Conservation (phyloP, 2,888 invertebrate genomes). For the Griposia aprilina region DNA sequence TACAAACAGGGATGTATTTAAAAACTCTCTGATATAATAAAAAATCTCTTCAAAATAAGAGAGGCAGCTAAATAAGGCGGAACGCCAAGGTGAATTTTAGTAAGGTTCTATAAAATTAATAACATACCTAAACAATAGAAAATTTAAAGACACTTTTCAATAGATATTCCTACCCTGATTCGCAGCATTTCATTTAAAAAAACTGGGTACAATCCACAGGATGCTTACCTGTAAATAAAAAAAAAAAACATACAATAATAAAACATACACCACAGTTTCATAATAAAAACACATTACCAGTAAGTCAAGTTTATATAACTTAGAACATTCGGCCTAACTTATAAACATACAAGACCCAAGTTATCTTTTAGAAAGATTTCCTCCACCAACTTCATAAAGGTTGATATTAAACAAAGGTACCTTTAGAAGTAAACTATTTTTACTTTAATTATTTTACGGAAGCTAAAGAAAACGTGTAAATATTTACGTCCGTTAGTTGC, state of each 20-base stretch:
- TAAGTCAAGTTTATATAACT: conserved; percentile 45
- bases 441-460: conserved; percentile 77
- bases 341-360: not conserved
- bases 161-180: not conserved
- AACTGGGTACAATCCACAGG: not conserved
- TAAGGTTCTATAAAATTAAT: too few relatives aligned
- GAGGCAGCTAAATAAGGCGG: not conserved
- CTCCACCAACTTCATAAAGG: conserved; percentile 56
- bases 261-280: conserved; percentile 11
- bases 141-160: too few relatives aligned
- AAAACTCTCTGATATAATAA: not conserved
- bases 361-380: conserved; percentile 38
- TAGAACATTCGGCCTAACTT: conserved; percentile 11
- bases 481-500: conserved; percentile 79
- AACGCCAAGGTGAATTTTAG: too few relatives aligned
- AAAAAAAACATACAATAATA: not conserved
- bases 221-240: conserved; percentile 39
- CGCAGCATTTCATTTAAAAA: not conserved
- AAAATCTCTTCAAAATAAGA: not conserved
- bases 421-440: conserved; percentile 72
- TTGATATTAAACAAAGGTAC: conserved; percentile 54
- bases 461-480: conserved; percentile 82
- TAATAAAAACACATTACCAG: conserved; percentile 43
- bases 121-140: too few relatives aligned
- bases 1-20: too few relatives aligned